Percentiles rank a stretch among this genome's conserved stretches.
phyloP scores from a whole-genome alignment of 2,113 vertebrate genomes.

The Parus major region DNA sequence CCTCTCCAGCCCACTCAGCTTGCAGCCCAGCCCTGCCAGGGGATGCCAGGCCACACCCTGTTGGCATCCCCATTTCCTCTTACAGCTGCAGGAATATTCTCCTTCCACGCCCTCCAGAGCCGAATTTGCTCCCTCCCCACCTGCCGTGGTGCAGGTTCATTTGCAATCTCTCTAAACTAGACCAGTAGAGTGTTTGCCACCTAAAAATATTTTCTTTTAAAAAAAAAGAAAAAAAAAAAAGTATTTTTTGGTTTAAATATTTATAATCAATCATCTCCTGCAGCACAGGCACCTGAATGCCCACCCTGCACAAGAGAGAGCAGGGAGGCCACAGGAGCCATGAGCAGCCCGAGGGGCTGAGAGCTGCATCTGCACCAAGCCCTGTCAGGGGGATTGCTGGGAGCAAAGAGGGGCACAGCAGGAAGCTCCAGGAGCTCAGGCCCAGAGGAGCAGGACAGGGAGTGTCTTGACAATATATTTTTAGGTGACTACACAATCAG shows the following conservation, averaged over 20 bases:
- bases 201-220: no score
- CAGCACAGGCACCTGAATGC: neutral
- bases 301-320: no score
- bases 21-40: neutral
- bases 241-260: neutral
- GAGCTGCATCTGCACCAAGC: neutral
- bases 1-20: no score
- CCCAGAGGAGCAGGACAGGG: neutral
- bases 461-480: neutral
- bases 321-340: rapidly evolving
- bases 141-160: neutral
- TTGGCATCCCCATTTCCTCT: neutral
- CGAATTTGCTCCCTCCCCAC: neutral
- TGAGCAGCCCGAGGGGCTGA: rapidly evolving
- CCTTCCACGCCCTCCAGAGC: neutral
- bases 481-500: neutral
- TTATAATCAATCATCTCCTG: neutral
- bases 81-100: neutral
- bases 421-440: neutral
- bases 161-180: neutral
- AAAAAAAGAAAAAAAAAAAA: neutral
- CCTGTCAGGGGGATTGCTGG: neutral
- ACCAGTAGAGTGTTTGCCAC: rapidly evolving
- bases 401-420: neutral
- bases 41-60: no score